A percentile compares a stretch with the other conserved stretches of the same genome.
Conservation (phyloP, 2,888 invertebrate genomes). For the Silvanus unidentatus region DNA sequence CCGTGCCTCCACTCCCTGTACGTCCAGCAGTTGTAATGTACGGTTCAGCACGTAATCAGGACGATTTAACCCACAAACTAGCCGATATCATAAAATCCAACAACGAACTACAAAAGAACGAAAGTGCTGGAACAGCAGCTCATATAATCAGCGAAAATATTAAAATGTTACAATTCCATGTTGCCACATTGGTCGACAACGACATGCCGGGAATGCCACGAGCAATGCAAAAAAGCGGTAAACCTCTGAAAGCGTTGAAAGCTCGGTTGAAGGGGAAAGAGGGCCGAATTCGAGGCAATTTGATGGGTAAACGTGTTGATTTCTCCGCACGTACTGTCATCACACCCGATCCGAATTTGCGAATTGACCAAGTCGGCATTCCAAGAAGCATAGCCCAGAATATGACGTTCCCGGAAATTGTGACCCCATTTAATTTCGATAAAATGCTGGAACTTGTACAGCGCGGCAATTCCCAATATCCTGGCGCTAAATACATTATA, state of each 20-base stretch:
- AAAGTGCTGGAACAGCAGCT: conserved; percentile 93
- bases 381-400: conserved; percentile 98
- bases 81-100: conserved; percentile 98
- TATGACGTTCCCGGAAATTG: conserved; percentile 97
- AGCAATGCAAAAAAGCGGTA: conserved; percentile 98
- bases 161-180: conserved; percentile 97
- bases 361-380: conserved; percentile 96
- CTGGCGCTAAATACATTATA: conserved; percentile 98
- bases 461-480: conserved; percentile 96
- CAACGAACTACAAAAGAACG: conserved; percentile 91
- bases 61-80: conserved; percentile 98
- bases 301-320: conserved; percentile 99
- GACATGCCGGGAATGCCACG: conserved; percentile 97
- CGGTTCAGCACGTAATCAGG: conserved; percentile 97
- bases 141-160: conserved; percentile 96
- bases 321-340: conserved; percentile 99
- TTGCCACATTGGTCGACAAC: conserved; percentile 96
- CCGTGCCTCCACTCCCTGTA: conserved; percentile 94
- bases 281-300: conserved; percentile 96
- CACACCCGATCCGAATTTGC: conserved; percentile 90
- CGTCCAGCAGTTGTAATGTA: conserved; percentile 98
- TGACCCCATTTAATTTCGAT: conserved; percentile 98
- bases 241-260: conserved; percentile 96
- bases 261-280: conserved; percentile 96
- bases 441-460: conserved; percentile 91